Conservation (phyloP, 2,113 vertebrate species). For the Romanogobio albipinnatus region DNA sequence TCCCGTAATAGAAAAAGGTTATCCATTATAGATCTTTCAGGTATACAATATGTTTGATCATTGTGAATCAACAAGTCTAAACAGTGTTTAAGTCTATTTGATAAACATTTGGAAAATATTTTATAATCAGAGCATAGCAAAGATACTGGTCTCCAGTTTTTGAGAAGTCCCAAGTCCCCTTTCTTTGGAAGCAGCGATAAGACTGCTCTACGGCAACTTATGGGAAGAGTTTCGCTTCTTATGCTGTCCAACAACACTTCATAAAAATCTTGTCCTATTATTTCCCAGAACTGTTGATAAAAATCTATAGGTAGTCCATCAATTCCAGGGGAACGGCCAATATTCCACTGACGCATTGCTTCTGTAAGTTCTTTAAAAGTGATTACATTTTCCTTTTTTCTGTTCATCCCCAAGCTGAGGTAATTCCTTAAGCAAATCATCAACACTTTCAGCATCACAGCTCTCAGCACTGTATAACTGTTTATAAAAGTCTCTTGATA, state of each 20-base stretch:
- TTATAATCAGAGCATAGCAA: too few relatives aligned
- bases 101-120: too few relatives aligned
- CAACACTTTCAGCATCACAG: not conserved
- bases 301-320: not conserved
- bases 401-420: not conserved
- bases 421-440: not conserved
- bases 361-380: not conserved
- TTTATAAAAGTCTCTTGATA: not conserved
- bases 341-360: not conserved
- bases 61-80: too few relatives aligned
- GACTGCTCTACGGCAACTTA: not conserved
- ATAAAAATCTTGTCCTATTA: not conserved
- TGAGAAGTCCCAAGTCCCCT: not conserved
- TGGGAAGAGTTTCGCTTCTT: not conserved
- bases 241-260: too few relatives aligned
- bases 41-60: too few relatives aligned
- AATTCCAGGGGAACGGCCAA: not conserved
- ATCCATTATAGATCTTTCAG: too few relatives aligned
- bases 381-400: not conserved
- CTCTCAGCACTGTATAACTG: not conserved
- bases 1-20: too few relatives aligned
- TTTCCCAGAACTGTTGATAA: not conserved
- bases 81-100: too few relatives aligned
- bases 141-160: not conserved
- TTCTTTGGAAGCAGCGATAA: not conserved